Conservation (phyloP, 2,113 vertebrate genomes). For the Coptodon bakossiorum region DNA sequence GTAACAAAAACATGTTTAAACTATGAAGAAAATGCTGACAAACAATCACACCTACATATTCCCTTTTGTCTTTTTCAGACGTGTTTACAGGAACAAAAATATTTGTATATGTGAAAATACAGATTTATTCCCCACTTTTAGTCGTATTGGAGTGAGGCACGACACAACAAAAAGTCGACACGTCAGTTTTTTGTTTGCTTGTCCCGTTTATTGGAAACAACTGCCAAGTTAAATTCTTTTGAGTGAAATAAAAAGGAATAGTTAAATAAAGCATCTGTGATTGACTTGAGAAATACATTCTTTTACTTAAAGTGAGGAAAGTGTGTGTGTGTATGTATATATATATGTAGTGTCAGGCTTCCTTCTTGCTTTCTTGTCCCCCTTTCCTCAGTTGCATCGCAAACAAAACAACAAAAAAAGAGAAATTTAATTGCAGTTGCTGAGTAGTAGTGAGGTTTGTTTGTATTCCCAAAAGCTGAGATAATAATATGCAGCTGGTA, state of each 20-base stretch:
- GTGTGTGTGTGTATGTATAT: background rate
- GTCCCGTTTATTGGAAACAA: conserved; percentile 61
- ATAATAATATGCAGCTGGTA: background rate
- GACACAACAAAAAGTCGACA: background rate
- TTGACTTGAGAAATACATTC: conserved; percentile 65
- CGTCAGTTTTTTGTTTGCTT: conserved; percentile 26
- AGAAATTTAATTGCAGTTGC: background rate
- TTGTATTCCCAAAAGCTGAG: background rate
- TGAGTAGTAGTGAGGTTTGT: background rate
- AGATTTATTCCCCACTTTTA: background rate
- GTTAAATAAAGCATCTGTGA: conserved; percentile 62
- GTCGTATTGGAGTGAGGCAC: conserved; percentile 28
- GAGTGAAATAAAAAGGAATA: conserved; percentile 68
- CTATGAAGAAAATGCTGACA: background rate
- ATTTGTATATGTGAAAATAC: background rate
- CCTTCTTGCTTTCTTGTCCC: background rate
- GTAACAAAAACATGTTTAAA: background rate
- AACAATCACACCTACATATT: conserved; percentile 10
- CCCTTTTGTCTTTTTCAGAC: background rate
- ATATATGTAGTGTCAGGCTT: background rate
- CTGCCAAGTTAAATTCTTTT: conserved; percentile 56
- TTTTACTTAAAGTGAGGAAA: conserved; percentile 5
- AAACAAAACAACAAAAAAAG: background rate
- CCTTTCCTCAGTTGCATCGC: background rate
- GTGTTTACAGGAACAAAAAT: conserved; percentile 13